Percentiles rank a stretch among this genome's conserved stretches.
These are phyloP conservation scores for Romanogobio albipinnatus DNA, from an alignment of 2,113 vertebrate species.

Conservation along the genomic window DNA sequence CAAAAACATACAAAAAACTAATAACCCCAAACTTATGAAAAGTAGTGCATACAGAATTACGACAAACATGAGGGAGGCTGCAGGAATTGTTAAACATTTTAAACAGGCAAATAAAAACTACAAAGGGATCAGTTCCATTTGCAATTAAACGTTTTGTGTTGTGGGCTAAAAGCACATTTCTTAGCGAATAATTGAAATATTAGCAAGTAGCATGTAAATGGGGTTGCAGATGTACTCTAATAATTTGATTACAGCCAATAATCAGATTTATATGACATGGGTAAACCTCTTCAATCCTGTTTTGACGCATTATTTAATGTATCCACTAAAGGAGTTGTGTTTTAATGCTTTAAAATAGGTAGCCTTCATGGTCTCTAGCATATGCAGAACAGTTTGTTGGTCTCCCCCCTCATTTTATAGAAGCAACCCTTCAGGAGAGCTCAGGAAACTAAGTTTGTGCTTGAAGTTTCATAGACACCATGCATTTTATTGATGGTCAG, in stretches of 20 bases:
- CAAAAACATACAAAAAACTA: too few relatives aligned
- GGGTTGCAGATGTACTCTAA: neutral
- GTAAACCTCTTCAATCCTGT: neutral
- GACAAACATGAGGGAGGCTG: neutral
- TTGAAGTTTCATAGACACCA: neutral
- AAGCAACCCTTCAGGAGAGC: neutral
- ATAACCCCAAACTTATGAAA: neutral
- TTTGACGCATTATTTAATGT: neutral
- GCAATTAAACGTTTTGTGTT: neutral
- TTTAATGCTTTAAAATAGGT: neutral
- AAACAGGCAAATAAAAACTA: neutral
- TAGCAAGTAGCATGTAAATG: neutral
- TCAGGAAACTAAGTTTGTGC: neutral
- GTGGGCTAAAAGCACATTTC: neutral
- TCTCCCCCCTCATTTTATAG: neutral
- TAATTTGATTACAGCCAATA: neutral
- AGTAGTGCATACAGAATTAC: neutral
- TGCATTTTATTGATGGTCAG: neutral
- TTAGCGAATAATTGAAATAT: neutral
- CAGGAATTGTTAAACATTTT: neutral
- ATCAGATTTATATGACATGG: neutral
- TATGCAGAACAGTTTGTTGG: neutral
- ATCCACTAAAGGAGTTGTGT: neutral
- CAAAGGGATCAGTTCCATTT: neutral
- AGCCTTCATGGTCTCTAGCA: neutral